Base-by-base conservation (phyloP, 2,113 vertebrate species). In the Enhydra lutris region DNA sequence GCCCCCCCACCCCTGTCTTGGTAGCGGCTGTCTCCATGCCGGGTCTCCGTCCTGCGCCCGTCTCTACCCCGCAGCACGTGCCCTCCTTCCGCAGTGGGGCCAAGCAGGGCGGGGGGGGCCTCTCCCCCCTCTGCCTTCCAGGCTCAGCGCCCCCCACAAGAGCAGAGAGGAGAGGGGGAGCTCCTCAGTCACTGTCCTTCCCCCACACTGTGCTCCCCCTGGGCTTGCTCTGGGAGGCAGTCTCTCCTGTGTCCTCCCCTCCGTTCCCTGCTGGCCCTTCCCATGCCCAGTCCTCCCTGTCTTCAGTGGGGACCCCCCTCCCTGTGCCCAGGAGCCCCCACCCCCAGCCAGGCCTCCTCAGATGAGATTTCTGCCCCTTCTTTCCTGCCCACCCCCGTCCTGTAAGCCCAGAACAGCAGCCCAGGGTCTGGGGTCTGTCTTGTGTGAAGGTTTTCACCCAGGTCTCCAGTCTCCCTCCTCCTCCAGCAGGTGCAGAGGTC, bases 71-170 rank as follows among this genome's bases (percentile, higher is more conserved):
- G 14, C 39, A 29, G 39, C 39, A 7, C 6, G 39, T 1, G 24
- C 24, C 73, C 42, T 76, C 24, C 3, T 14, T 45, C 42, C 7
- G 4, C 24, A 6, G 73, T 15, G 14, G 13, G 42, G 24, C 73
- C 42, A 0, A 0, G 42, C 26, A 3, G 24, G 4, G 50, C 2
- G 1, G 50, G 50, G 14, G 50, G 50, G 14, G 24, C 26, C 26
- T 29, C 42, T 7, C 14, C 1, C 39, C 24, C 15, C 7, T 8
- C 73, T 29, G 39, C 3, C 13, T 7, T 45, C 23, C 39, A 45
- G 73, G 73, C 73, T 76, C 73, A 17, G 15, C 42, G 42, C 73
- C 5, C 1, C 26, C 73, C 26, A 42, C 12, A 29, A 18, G 42
- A 18, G 73, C 39, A 31, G 26, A 15, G 13, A 17, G 73, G 73